Percentiles rank a stretch among this genome's conserved stretches.
Conservation (phyloP, 1,140 invertebrate species). For the Brachionus manjavacas region DNA sequence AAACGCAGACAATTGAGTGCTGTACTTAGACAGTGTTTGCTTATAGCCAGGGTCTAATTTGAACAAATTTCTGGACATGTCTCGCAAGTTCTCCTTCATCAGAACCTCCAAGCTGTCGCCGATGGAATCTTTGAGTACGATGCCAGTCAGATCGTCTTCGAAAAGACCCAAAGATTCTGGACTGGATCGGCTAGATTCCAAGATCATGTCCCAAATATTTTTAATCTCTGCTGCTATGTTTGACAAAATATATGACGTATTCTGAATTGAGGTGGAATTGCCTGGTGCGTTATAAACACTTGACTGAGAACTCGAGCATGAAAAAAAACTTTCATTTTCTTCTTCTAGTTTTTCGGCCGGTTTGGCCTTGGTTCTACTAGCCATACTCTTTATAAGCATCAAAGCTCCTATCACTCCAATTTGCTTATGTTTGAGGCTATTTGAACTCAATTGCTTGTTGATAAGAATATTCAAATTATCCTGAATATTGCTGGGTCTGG, state of each 20-base stretch:
- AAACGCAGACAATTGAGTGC: neutral
- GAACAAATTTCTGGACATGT: slow-evolving; percentile 24
- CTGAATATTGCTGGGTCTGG: neutral
- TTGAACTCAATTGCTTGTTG: slow-evolving; percentile 28
- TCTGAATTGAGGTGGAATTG: slow-evolving; percentile 20
- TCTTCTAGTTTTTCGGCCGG: neutral
- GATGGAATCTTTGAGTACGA: neutral
- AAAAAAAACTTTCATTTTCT: neutral
- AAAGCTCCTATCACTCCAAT: slow-evolving; percentile 37
- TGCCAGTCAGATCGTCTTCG: slow-evolving; percentile 25
- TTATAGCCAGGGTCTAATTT: slow-evolving; percentile 24
- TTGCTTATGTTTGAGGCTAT: slow-evolving; percentile 18
- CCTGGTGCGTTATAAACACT: neutral
- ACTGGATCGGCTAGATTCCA: neutral
- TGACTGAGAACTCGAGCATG: neutral
- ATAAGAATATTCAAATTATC: slow-evolving; percentile 20
- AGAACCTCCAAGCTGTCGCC: neutral
- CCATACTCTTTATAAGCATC: slow-evolving; percentile 20
- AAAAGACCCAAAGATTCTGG: slow-evolving; percentile 32
- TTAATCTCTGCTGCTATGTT: slow-evolving; percentile 5
- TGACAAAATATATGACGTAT: neutral
- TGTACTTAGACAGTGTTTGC: neutral
- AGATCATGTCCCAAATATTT: slow-evolving; percentile 38
- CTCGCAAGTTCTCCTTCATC: slow-evolving; percentile 30
- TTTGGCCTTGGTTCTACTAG: neutral